These are phyloP conservation scores for Lepus europaeus DNA, from an alignment of 2,113 vertebrate species.

Conservation along the genomic window DNA sequence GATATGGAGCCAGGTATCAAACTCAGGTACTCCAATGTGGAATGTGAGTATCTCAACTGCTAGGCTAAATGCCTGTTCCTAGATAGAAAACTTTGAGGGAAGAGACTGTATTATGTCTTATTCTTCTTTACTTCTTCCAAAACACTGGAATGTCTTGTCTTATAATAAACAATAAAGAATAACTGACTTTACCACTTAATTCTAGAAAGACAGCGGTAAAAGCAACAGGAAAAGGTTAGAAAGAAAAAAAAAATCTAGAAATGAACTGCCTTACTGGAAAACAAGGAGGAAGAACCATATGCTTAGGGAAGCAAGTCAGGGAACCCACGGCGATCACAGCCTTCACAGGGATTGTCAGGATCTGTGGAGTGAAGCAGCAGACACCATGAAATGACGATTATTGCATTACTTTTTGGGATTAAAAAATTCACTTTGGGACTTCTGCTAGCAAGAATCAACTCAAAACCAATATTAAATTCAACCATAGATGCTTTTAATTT, in stretches of 20 bases:
- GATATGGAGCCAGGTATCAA: no score
- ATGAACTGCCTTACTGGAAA: constrained; percentile 93
- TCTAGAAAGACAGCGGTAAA: background rate
- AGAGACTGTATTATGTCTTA: background rate
- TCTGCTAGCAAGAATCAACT: background rate
- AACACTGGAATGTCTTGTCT: background rate
- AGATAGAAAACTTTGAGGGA: background rate
- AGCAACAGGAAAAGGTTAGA: background rate
- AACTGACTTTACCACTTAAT: background rate
- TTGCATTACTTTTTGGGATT: background rate
- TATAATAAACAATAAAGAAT: background rate
- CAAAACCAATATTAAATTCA: constrained; percentile 59
- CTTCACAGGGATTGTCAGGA: constrained; percentile 96
- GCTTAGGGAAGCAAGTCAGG: constrained; percentile 93
- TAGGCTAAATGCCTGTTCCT: no score
- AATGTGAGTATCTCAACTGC: no score
- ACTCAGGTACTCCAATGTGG: no score
- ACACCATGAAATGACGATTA: background rate
- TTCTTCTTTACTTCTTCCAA: background rate
- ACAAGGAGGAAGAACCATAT: constrained; percentile 92
- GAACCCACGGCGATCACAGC: constrained; percentile 95
- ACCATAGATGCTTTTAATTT: background rate
- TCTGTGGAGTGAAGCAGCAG: constrained; percentile 86
- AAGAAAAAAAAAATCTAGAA: constrained; percentile 32
- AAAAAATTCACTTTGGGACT: constrained; percentile 41